Evolutionary conservation across 2,797 vertebrate genomes (phyloP).

Genomic region (Periparus ater): DNA sequence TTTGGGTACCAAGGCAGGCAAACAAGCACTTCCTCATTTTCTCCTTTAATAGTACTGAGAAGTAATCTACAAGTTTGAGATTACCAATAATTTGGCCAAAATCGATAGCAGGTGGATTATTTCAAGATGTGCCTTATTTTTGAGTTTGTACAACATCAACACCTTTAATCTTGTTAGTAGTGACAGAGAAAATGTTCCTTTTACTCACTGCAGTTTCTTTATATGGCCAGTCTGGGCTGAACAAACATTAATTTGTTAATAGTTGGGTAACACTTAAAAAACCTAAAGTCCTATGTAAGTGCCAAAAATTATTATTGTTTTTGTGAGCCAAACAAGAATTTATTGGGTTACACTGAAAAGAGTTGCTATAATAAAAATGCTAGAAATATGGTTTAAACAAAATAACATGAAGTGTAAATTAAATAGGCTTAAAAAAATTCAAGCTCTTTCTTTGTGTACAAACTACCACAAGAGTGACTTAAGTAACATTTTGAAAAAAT

Average conservation of each 20-base stretch:
- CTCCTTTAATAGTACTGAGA: conserved; percentile 1
- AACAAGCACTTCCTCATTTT: not conserved
- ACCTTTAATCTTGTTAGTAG: conserved; percentile 57
- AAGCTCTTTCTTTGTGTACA: conserved; percentile 24
- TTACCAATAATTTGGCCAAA: conserved; percentile 42
- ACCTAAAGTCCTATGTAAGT: not conserved
- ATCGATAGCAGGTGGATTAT: conserved; percentile 60
- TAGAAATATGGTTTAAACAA: conserved; percentile 41
- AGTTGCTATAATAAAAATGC: conserved; percentile 28
- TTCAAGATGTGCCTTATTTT: conserved; percentile 59
- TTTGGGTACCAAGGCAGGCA: not conserved
- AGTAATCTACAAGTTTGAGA: conserved; percentile 44
- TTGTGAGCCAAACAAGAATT: conserved; percentile 39
- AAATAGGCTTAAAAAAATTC: conserved; percentile 39
- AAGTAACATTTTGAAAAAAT: not conserved
- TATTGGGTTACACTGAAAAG: conserved; percentile 24
- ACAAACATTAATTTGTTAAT: conserved; percentile 39
- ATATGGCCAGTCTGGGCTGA: not conserved
- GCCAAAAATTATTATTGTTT: conserved; percentile 32
- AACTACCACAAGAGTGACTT: conserved; percentile 17
- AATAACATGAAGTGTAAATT: conserved; percentile 46
- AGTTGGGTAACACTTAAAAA: conserved; percentile 22
- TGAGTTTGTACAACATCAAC: conserved; percentile 66
- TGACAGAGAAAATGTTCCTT: not conserved
- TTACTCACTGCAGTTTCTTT: conserved; percentile 38